These are phyloP conservation scores for Tachina lurida DNA, from an alignment of 2,888 invertebrate genomes.

Conservation along the genomic window DNA sequence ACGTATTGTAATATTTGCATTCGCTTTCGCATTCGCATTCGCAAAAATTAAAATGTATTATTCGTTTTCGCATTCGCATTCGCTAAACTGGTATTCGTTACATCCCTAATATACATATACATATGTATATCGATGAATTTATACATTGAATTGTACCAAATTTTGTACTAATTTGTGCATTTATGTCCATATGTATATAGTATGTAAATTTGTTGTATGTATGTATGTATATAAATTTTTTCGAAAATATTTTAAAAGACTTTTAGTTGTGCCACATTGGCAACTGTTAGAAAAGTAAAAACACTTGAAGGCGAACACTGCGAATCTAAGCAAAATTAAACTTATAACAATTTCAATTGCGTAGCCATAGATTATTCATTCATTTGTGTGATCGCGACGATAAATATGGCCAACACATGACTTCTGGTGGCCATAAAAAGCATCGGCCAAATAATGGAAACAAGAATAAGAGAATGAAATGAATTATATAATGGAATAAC, in stretches of 20 bases:
- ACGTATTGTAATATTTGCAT: too few relatives aligned
- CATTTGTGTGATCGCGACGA: slow-evolving; percentile 35
- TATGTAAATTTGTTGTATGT: neutral
- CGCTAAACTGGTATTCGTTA: too few relatives aligned
- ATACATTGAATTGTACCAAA: too few relatives aligned
- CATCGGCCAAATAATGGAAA: slow-evolving; percentile 31
- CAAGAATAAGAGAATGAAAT: slow-evolving; percentile 28
- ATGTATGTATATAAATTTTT: neutral
- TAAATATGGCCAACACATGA: slow-evolving; percentile 65
- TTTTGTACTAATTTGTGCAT: too few relatives aligned
- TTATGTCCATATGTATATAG: too few relatives aligned
- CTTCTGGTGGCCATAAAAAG: slow-evolving; percentile 62
- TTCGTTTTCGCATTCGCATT: too few relatives aligned
- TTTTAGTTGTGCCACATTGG: slow-evolving; percentile 11
- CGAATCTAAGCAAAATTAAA: slow-evolving; percentile 24
- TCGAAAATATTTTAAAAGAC: neutral
- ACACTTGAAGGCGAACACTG: slow-evolving; percentile 50
- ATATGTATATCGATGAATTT: too few relatives aligned
- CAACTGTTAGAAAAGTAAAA: slow-evolving; percentile 33
- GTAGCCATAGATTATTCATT: slow-evolving; percentile 23
- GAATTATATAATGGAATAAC: slow-evolving; percentile 46
- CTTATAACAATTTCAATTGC: slow-evolving; percentile 58
- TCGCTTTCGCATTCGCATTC: too few relatives aligned
- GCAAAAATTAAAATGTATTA: too few relatives aligned
- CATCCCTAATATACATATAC: too few relatives aligned